phyloP scores from a whole-genome alignment of 2,113 vertebrate species.

The Anas platyrhynchos region DNA sequence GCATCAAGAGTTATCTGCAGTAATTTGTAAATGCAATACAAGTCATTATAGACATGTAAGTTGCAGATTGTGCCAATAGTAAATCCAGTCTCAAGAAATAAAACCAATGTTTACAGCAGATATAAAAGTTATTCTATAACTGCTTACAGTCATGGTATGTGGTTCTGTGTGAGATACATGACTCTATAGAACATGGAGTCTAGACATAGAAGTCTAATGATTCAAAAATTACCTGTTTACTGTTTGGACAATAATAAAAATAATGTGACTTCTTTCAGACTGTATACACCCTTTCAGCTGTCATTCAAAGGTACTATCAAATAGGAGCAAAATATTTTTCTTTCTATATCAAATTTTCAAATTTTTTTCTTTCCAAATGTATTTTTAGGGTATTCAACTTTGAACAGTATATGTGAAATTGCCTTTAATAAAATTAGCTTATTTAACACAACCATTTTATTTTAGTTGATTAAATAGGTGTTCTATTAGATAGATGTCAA shows the following conservation, averaged over 20 bases:
- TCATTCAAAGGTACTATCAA: background rate
- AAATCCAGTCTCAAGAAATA: background rate
- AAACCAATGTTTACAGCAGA: background rate
- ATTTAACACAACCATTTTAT: background rate
- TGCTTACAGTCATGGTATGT: background rate
- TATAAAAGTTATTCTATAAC: background rate
- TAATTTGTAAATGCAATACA: background rate
- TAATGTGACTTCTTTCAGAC: background rate
- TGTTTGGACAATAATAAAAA: background rate
- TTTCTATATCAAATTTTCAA: background rate
- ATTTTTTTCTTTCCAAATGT: background rate
- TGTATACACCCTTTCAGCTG: background rate
- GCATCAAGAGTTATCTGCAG: background rate
- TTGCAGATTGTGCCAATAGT: accelerated
- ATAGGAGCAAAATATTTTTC: background rate
- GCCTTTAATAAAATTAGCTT: background rate
- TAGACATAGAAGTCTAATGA: background rate
- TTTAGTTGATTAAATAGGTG: background rate
- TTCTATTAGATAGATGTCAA: background rate
- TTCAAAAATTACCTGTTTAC: background rate
- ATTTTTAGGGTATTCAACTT: background rate
- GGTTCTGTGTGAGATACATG: background rate
- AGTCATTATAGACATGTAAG: background rate
- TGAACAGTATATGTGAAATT: background rate
- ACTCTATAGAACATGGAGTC: background rate